Base-by-base conservation (phyloP, 2,113 vertebrate species). In the Lophochroa leadbeateri region DNA sequence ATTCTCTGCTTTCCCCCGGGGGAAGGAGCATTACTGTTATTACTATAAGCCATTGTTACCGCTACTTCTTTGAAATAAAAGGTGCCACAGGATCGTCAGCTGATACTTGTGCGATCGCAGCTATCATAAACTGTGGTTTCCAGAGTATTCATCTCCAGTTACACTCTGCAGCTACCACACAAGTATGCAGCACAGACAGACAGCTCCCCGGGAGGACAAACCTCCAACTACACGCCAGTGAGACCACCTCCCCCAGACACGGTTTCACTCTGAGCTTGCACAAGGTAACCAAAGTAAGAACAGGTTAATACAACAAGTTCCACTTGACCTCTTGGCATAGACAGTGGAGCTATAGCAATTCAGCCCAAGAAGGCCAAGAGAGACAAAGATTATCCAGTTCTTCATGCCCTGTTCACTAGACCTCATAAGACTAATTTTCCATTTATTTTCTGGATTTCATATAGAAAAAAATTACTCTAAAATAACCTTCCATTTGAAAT, bases 101-200 rank as follows among this genome's bases (percentile, higher is more conserved):
- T 63, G 99, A 99, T 99, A 99, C 99, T 98, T 99, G 99, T 99
- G 99, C 98, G 98, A 99, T 98, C 98, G 97, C 97, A 97, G 94
- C 98, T 96, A 84, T 93, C 91, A 88, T 97, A 97, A 98, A 97
- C 96, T 85, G 96, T 86, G 93, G 95, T 95, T 97, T 94, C 88
- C 82, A 52, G 95, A 97, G 96, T 93, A 90, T 44, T 79, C 67
- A 85, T 97, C 98, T 99, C 98, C n/a, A 18, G 98, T 99, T 99
- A 98, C 98, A 85, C 49, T 9, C 49, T 13, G 90, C 85, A 93
- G 77, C 77, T 72, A 86, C 95, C 92, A 95, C 97, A 97, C 85
- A 90, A 95, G 90, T 14, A 37, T 46, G 86, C 44, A 58, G 63
- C 49, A 11, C 24, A 11, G 88, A 82, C 80, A 47, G 82, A 61